These are phyloP conservation scores for Pemphigus obesinymphae DNA, from an alignment of 1,140 invertebrate species.

Conservation along the genomic window DNA sequence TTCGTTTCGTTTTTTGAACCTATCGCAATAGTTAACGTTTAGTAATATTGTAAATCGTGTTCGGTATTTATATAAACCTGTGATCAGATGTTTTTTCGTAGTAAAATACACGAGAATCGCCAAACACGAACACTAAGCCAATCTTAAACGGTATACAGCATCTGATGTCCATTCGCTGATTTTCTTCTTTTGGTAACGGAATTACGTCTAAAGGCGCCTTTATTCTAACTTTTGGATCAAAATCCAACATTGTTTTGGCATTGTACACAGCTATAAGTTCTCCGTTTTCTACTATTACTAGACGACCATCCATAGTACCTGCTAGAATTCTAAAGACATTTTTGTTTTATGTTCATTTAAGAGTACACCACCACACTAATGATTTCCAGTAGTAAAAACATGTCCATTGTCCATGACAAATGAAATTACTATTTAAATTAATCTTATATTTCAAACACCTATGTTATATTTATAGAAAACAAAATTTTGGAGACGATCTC, in stretches of 20 bases:
- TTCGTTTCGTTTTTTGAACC: constrained; percentile 17
- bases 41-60: background rate
- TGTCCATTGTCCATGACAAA: too few relatives aligned
- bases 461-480: too few relatives aligned
- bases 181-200: background rate
- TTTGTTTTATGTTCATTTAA: too few relatives aligned
- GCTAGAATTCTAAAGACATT: constrained; percentile 58
- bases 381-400: too few relatives aligned
- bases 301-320: constrained; percentile 66
- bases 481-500: too few relatives aligned
- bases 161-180: constrained; percentile 13
- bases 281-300: constrained; percentile 73
- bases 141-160: constrained; percentile 13
- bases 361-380: too few relatives aligned
- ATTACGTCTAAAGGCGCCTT: constrained; percentile 26
- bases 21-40: background rate
- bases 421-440: too few relatives aligned
- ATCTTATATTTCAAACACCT: too few relatives aligned
- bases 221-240: constrained; percentile 32
- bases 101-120: constrained; percentile 5
- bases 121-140: constrained; percentile 13
- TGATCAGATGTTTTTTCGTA: constrained; percentile 24
- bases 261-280: constrained; percentile 65
- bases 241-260: constrained; percentile 48
- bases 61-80: background rate